Conservation (phyloP, 2,113 vertebrate genomes). For the Scatophagus argus region DNA sequence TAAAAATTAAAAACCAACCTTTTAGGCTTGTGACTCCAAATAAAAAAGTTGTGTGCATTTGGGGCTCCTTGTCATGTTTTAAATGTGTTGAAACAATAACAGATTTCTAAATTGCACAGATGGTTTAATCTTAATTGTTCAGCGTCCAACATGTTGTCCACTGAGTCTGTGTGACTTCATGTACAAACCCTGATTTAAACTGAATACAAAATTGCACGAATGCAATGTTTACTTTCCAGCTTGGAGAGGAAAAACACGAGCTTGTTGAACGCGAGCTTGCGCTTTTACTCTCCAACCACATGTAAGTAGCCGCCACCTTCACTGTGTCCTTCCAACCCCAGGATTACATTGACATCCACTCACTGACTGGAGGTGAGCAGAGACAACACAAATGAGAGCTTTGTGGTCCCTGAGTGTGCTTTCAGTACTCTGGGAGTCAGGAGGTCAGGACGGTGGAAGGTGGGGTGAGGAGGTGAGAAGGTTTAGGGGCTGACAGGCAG, state of each 20-base stretch:
- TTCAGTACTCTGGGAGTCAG: conserved; percentile 73
- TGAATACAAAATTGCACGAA: too few species aligned
- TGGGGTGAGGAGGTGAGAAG: conserved; percentile 72
- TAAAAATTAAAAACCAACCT: too few species aligned
- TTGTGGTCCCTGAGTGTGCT: conserved; percentile 78
- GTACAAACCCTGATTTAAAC: background rate
- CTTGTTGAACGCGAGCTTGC: background rate
- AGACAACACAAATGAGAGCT: conserved; percentile 77
- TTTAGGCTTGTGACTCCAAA: too few species aligned
- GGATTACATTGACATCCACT: background rate
- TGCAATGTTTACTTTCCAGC: background rate
- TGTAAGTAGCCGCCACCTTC: background rate
- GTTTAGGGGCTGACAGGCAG: conserved; percentile 59
- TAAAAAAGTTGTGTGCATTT: too few species aligned
- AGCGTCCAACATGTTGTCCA: too few species aligned
- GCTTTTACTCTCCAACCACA: background rate
- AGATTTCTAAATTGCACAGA: too few species aligned
- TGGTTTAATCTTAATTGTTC: too few species aligned
- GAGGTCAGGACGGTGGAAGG: conserved; percentile 80
- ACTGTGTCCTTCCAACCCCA: background rate
- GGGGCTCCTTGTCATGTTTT: too few species aligned
- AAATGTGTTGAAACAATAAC: too few species aligned
- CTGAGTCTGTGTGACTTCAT: too few species aligned
- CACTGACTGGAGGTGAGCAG: conserved; percentile 33
- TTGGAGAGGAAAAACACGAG: background rate